Evolutionary conservation across 2,888 invertebrate species (phyloP).

Genomic region (Plagodis pulveraria): DNA sequence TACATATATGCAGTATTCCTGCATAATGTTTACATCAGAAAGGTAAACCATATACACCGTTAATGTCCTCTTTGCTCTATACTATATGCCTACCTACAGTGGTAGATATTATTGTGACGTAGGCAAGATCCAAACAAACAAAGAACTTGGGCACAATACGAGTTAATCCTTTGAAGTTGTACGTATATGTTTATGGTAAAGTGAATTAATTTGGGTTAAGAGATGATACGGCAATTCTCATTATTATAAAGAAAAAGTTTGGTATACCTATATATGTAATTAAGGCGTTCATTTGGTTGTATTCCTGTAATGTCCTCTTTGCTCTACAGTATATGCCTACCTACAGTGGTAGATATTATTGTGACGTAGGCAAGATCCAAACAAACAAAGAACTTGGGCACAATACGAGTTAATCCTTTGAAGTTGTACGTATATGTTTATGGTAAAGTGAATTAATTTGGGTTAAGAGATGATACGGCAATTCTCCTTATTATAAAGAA

Average conservation of each 20-base stretch:
- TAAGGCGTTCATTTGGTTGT: too few relatives aligned
- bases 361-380: neutral
- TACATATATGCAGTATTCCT: too few relatives aligned
- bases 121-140: slow-evolving; percentile 7
- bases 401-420: slow-evolving; percentile 18
- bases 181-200: neutral
- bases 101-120: too few relatives aligned
- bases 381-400: slow-evolving; percentile 14
- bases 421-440: neutral
- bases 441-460: slow-evolving; percentile 5
- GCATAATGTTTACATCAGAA: too few relatives aligned
- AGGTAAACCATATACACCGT: too few relatives aligned
- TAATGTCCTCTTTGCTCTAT: too few relatives aligned
- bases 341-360: too few relatives aligned
- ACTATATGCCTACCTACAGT: too few relatives aligned
- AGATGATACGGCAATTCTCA: neutral
- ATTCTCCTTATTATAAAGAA: neutral
- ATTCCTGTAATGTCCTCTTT: too few relatives aligned
- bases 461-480: neutral
- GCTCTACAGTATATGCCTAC: too few relatives aligned
- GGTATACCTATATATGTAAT: too few relatives aligned
- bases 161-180: slow-evolving; percentile 18
- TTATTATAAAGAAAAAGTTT: neutral
- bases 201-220: slow-evolving; percentile 3
- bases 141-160: slow-evolving; percentile 7